Percentiles rank a stretch among this genome's conserved stretches.
phyloP scores from a whole-genome alignment of 64 coral and sea anemone species.

The Montipora foliosa region DNA sequence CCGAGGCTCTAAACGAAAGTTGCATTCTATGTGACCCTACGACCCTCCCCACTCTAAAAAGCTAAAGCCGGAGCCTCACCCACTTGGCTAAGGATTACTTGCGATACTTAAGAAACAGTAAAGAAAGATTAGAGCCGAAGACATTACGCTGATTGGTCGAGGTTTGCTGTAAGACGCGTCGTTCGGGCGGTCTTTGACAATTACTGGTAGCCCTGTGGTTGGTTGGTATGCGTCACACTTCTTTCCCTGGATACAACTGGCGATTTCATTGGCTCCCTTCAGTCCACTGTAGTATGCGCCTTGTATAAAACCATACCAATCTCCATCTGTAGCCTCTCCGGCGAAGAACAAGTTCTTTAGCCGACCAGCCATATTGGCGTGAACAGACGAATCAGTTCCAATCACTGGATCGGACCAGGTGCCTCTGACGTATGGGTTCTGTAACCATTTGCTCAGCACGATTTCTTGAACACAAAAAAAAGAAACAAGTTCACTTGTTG shows the following conservation, averaged over 20 bases:
- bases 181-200: neutral
- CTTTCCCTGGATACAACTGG: neutral
- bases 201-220: neutral
- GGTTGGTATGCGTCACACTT: neutral
- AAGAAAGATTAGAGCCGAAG: neutral
- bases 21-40: no score
- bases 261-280: neutral
- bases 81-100: no score
- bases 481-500: no score
- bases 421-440: neutral
- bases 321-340: conserved; percentile 43
- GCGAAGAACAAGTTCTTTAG: conserved; percentile 41
- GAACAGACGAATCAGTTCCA: neutral
- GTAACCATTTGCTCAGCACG: neutral
- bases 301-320: conserved; percentile 61
- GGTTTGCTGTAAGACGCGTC: neutral
- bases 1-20: no score
- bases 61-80: no score
- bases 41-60: no score
- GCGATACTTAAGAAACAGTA: neutral
- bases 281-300: conserved; percentile 35
- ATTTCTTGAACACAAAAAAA: neutral
- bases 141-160: neutral
- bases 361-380: neutral
- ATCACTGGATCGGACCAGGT: neutral